A percentile compares a stretch with the other conserved stretches of the same genome.
phyloP scores from a whole-genome alignment of 2,797 vertebrate genomes.

The Sebastolobus alascanus region DNA sequence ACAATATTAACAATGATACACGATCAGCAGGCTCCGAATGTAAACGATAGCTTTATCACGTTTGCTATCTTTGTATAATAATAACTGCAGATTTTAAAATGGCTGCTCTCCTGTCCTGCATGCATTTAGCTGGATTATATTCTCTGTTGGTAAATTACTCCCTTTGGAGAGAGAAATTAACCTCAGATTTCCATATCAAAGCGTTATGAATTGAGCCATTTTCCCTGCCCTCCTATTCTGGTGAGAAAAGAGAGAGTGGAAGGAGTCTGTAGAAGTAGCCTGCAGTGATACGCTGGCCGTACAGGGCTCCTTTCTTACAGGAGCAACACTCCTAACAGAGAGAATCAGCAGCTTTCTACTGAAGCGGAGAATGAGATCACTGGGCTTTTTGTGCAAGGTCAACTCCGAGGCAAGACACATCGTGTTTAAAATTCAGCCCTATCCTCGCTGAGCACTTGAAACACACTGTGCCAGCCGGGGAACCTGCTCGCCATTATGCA shows the following conservation, averaged over 20 bases:
- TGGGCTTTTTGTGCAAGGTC: slow-evolving; percentile 86
- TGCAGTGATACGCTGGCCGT: slow-evolving; percentile 83
- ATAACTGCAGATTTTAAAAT: slow-evolving; percentile 54
- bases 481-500: slow-evolving; percentile 83
- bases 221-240: slow-evolving; percentile 77
- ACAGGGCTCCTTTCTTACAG: slow-evolving; percentile 80
- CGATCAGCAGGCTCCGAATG: slow-evolving; percentile 33
- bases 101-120: slow-evolving; percentile 59
- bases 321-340: slow-evolving; percentile 80
- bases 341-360: slow-evolving; percentile 85
- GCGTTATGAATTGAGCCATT: slow-evolving; percentile 89
- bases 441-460: slow-evolving; percentile 77
- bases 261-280: slow-evolving; percentile 77
- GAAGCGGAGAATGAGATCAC: slow-evolving; percentile 87
- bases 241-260: slow-evolving; percentile 77
- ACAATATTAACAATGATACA: slow-evolving; percentile 34
- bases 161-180: slow-evolving; percentile 91
- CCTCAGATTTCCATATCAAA: slow-evolving; percentile 92
- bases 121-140: slow-evolving; percentile 84
- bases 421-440: slow-evolving; percentile 85
- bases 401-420: slow-evolving; percentile 77
- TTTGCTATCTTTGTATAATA: slow-evolving; percentile 53
- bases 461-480: slow-evolving; percentile 74
- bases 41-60: slow-evolving; percentile 53
- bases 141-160: slow-evolving; percentile 90